Percentiles rank a stretch among this genome's conserved stretches.
These are phyloP conservation scores for Megaptera novaeangliae DNA, from an alignment of 2,113 vertebrate species.

Conservation along the genomic window DNA sequence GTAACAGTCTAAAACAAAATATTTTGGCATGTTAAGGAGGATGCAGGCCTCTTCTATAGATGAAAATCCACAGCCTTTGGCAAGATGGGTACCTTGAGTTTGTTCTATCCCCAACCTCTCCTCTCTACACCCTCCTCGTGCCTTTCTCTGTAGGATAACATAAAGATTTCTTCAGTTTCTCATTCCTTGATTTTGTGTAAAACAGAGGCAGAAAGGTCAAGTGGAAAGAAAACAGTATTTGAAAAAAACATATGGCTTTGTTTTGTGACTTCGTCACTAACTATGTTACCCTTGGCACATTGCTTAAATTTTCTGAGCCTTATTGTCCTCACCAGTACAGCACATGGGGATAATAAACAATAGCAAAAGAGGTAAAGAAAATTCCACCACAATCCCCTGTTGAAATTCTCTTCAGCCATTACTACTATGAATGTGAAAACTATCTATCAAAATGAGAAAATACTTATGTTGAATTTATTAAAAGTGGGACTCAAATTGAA, in stretches of 20 bases:
- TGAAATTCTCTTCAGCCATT: not conserved
- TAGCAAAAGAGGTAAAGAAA: not conserved
- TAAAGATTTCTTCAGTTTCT: not conserved
- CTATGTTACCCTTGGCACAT: not conserved
- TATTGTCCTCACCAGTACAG: not conserved
- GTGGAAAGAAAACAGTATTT: not conserved
- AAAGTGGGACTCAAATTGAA: not conserved
- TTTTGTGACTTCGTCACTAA: not conserved
- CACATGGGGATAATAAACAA: not conserved
- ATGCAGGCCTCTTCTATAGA: not conserved
- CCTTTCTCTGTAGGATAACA: not conserved
- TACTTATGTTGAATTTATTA: not conserved
- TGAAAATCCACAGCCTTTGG: not conserved
- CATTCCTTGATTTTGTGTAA: not conserved
- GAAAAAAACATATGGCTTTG: not conserved
- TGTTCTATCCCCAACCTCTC: not conserved
- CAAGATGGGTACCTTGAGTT: not conserved
- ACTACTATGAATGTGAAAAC: not conserved
- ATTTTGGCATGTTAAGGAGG: not conserved
- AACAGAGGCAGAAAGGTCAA: not conserved
- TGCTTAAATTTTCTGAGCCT: not conserved
- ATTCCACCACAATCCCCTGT: not conserved
- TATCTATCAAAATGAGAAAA: not conserved
- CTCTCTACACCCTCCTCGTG: not conserved
- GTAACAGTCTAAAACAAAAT: not conserved